phyloP scores from a whole-genome alignment of 2,797 vertebrate species.

The Cirrhinus mrigala region DNA sequence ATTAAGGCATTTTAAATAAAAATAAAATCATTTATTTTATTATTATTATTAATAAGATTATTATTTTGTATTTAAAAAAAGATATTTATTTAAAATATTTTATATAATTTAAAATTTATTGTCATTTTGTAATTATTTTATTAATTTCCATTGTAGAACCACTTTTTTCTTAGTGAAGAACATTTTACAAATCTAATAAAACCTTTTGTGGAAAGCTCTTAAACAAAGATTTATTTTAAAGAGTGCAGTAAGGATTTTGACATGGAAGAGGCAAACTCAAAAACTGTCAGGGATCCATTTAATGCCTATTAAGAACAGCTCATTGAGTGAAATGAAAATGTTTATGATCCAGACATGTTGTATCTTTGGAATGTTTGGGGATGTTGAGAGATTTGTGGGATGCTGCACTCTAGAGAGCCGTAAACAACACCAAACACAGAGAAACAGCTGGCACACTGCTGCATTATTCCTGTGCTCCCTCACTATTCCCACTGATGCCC shows the following conservation, averaged over 20 bases:
- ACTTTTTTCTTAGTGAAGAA: too few species aligned
- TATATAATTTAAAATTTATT: too few species aligned
- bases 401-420: slow-evolving; percentile 24
- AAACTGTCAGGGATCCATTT: background rate
- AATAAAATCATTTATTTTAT: background rate
- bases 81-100: too few species aligned
- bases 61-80: too few species aligned
- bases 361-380: slow-evolving; percentile 4
- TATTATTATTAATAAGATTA: background rate
- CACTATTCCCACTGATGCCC: too few species aligned
- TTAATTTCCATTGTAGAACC: background rate
- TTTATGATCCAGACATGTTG: background rate
- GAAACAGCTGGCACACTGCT: slow-evolving; percentile 49
- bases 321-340: background rate
- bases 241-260: background rate
- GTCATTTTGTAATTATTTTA: background rate
- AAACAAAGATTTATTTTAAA: background rate
- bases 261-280: too few species aligned
- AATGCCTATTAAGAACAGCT: background rate
- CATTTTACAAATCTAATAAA: background rate
- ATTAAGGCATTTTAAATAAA: background rate
- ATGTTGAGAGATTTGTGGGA: slow-evolving; percentile 31
- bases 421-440: slow-evolving; percentile 44
- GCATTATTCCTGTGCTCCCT: slow-evolving; percentile 48
- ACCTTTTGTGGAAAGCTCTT: background rate